Conservation (phyloP, 2,888 invertebrate genomes). For the Chymomyza procnemis region DNA sequence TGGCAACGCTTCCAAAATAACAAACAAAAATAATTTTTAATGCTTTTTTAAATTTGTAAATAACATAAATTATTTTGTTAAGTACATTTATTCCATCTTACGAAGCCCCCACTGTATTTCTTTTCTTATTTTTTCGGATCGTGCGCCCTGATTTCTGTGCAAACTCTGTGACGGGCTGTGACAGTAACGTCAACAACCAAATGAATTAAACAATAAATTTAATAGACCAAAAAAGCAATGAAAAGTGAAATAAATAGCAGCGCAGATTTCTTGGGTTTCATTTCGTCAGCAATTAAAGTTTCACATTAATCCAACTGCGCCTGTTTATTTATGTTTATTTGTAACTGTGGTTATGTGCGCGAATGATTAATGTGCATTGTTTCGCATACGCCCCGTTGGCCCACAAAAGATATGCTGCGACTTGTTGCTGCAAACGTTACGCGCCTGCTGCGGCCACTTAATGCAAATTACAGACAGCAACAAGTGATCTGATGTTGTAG, state of each 20-base stretch:
- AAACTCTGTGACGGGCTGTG: constrained; percentile 5
- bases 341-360: constrained; percentile 7
- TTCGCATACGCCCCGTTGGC: constrained; percentile 50
- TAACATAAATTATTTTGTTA: too few species aligned
- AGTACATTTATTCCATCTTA: not conserved
- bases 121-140: not conserved
- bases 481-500: constrained; percentile 8
- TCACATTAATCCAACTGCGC: constrained; percentile 31
- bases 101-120: not conserved
- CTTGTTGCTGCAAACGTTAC: constrained; percentile 9
- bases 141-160: constrained; percentile 12
- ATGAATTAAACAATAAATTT: constrained; percentile 41
- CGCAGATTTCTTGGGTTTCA: constrained; percentile 11
- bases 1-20: too few species aligned
- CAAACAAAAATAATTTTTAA: too few species aligned
- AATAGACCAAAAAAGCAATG: constrained; percentile 43
- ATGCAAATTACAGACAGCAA: constrained; percentile 58
- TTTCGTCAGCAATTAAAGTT: constrained; percentile 65
- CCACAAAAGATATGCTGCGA: constrained; percentile 36
- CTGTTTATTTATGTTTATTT: constrained; percentile 3
- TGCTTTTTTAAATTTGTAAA: too few species aligned
- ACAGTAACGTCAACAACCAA: constrained; percentile 16
- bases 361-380: constrained; percentile 66
- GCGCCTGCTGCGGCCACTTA: constrained; percentile 39
- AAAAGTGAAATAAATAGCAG: constrained; percentile 13